Evolutionary conservation across 2,888 invertebrate genomes (phyloP), one percentile per base, ranked within the genome.

Genomic region (Lissonota sp.): DNA sequence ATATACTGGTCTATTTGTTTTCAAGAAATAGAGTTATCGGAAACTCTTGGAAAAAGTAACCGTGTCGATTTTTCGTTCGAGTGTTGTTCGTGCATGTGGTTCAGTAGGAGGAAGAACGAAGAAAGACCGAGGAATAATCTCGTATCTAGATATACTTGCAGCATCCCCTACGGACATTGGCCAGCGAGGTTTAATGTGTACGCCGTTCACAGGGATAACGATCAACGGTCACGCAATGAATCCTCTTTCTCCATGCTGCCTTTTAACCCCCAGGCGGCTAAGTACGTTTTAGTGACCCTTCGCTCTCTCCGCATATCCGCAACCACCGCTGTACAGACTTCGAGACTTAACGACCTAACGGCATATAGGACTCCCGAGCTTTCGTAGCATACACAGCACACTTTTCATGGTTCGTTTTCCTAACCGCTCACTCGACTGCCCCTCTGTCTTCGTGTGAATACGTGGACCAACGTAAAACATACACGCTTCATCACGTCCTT

Each of bases 191-290:
- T 79, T 82, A 74, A 81, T 79, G 83, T 83, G 67, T 79, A 83
- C 85, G 84, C 86, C 86, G 86, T 84, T 85, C 83, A 82, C 82
- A 26, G 83, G 86, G 87, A 88, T 90, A 90, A 90, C 89, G 90
- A 88, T 88, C 88, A 84, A 88, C 88, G 88, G 88, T 89, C 90
- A 90, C 90, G 90, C 90, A 85, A 90, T 87, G 87, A 87, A 80
- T 82, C 79, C 77, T 81, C 66, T 79, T 86, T 88, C 86, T 86
- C 83, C 84, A 85, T 86, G 86, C 88, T n/a, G 53, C 82, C 73
- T 79, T 82, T 78, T 78, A 78, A 74, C 78, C 73, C 64, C 53
- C 58, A 42, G 70, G 44, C 83, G 73, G 84, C 80, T 87, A 87
- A 88, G 87, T 89, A 89, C 87, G 86, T 89, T 89, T 88, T 87